Base-by-base conservation (phyloP, 37 sponge, comb jelly and placozoan species). In the Cladorhizidae sp. region DNA sequence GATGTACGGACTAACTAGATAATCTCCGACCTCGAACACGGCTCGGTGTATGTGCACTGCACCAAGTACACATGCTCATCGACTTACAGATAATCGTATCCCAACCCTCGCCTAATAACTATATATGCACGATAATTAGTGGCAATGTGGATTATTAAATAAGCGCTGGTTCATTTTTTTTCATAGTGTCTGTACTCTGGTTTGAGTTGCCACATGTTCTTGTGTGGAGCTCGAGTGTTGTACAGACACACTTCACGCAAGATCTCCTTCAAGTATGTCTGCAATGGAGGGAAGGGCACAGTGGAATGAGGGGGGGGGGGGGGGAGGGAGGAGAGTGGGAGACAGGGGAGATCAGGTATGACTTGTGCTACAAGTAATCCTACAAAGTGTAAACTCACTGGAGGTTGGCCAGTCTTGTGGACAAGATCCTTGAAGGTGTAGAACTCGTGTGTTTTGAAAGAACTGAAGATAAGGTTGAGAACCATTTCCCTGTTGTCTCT, bases 131-230 rank as follows among this genome's bases (percentile, higher is more conserved):
- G 39, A 32, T 36, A 67, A 31, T 67, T n/a, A 6, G 6, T 61
- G 29, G 62, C 29, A n/a, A 61, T 28, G 29, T 20, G 49, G 49
- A 12, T 5, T 9, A 67, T 37, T 31, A 37, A 6, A 31, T 67
- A 31, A 8, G 21, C 33, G 31, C 20, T 67, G 37, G 37, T 32
- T 55, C 21, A 3, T n/a, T 18, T 52, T 40, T 70, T 73, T 0
- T 69, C 26, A 41, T 87, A 80, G 43, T 83, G 83, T 64, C 82
- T 74, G 82, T 88, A 97, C 57, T 95, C 95, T 54, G 91, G 89
- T 42, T 98, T 98, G 12, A 98, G 82, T 32, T 98, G 93, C 95
- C 97, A 98, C 87, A 87, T 96, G 93, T 98, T 92, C 82, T 94
- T 96, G 76, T 96, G 93, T 22, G 97, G 99, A 54, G 78, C 78